phyloP scores from a whole-genome alignment of 2,797 vertebrate genomes.

The Podargus strigoides region DNA sequence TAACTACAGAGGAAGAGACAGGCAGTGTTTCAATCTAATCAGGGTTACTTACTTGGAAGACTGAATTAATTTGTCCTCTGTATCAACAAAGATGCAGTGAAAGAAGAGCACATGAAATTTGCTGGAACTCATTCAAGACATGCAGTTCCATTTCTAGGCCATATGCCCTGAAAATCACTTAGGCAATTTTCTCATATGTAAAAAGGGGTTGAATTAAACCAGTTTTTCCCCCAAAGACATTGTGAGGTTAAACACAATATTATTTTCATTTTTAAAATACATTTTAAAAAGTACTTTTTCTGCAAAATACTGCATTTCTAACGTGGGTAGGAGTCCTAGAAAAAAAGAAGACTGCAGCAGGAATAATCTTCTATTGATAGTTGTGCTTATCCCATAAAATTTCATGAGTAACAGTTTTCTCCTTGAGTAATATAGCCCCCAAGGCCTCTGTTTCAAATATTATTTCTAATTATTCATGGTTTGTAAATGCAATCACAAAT shows the following conservation, averaged over 20 bases:
- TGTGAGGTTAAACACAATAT: background rate
- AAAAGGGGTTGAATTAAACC: background rate
- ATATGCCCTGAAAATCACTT: conserved; percentile 48
- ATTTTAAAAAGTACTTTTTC: background rate
- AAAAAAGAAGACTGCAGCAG: background rate
- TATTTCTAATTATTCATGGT: conserved; percentile 71
- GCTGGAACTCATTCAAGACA: conserved; percentile 47
- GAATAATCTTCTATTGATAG: conserved; percentile 3
- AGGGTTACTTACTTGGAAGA: background rate
- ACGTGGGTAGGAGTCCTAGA: background rate
- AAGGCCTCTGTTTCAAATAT: conserved; percentile 69
- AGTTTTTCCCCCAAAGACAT: background rate
- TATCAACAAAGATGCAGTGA: conserved; percentile 20
- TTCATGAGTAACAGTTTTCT: conserved; percentile 55
- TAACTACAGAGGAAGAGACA: background rate
- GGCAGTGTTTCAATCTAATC: background rate
- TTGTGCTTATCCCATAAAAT: conserved; percentile 36
- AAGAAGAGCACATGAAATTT: conserved; percentile 37
- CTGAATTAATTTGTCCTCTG: conserved; percentile 39
- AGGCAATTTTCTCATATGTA: background rate
- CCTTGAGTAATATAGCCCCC: conserved; percentile 60
- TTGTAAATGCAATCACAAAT: conserved; percentile 66
- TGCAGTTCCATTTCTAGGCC: conserved; percentile 26
- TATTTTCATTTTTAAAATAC: background rate
- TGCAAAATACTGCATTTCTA: background rate